These are phyloP conservation scores for Cynodonichthys magdalenae DNA, from an alignment of 2,797 vertebrate species.

Conservation along the genomic window DNA sequence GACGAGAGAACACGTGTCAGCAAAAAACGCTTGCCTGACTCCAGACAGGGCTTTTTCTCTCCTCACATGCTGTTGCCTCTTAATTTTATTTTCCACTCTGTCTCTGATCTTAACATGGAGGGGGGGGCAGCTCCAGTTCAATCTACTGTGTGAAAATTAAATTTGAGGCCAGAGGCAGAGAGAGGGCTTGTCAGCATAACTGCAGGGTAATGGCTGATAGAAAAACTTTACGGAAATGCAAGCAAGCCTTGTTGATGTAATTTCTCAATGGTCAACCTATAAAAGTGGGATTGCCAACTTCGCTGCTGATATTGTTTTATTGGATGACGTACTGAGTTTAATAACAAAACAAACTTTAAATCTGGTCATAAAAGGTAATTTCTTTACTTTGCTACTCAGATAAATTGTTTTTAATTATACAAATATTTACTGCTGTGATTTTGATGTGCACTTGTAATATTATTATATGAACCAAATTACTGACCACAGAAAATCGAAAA, in stretches of 20 bases:
- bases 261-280: not conserved
- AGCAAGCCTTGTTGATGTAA: slow-evolving; percentile 2
- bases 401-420: not conserved
- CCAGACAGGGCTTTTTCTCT: slow-evolving; percentile 22
- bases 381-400: not conserved
- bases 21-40: slow-evolving; percentile 31
- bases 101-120: slow-evolving; percentile 52
- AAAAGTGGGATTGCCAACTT: not conserved
- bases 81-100: slow-evolving; percentile 61
- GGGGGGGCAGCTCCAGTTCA: slow-evolving; percentile 45
- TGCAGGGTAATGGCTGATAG: slow-evolving; percentile 22
- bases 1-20: slow-evolving; percentile 31
- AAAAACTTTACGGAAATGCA: slow-evolving; percentile 11
- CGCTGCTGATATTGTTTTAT: not conserved
- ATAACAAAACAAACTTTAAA: not conserved
- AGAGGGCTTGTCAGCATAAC: slow-evolving; percentile 15
- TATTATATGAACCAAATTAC: not conserved
- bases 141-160: slow-evolving; percentile 57
- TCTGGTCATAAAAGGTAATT: not conserved
- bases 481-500: not conserved
- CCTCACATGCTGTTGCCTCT: slow-evolving; percentile 36
- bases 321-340: not conserved
- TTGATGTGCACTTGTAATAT: not conserved
- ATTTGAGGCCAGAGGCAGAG: slow-evolving; percentile 49
- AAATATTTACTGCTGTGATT: not conserved